Evolutionary conservation across 92 coral and sea anemone genomes (phyloP).

Genomic region (Heliopora coerulea): DNA sequence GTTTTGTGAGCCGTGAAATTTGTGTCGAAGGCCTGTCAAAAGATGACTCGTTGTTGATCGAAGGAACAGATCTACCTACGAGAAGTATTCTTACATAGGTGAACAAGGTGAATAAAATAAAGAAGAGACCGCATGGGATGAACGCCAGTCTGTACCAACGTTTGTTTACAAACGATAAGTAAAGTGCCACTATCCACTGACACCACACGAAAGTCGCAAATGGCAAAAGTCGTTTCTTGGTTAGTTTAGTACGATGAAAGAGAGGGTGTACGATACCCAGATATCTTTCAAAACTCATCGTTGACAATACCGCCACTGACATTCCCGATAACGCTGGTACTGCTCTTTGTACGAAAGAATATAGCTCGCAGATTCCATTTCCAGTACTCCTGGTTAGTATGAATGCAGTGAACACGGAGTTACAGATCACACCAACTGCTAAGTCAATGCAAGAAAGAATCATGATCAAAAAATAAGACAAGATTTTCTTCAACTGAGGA

Average conservation of each 20-base stretch:
- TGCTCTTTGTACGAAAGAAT: neutral
- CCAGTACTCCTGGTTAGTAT: neutral
- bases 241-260: neutral
- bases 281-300: neutral
- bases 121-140: no score
- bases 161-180: neutral
- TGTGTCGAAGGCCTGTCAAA: no score
- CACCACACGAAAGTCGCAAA: neutral
- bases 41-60: no score
- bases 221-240: neutral
- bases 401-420: neutral
- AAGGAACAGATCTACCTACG: no score
- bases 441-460: neutral
- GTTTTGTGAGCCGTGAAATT: no score
- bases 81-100: no score
- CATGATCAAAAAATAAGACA: neutral
- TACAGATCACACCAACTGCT: neutral
- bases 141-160: no score
- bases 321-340: neutral
- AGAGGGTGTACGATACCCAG: slow-evolving; percentile 7
- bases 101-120: no score
- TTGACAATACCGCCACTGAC: neutral
- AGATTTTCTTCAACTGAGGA: neutral
- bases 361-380: neutral
- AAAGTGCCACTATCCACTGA: neutral